A percentile compares a stretch with the other conserved stretches of the same genome.
Evolutionary conservation across 2,113 vertebrate species (phyloP).

Genomic region (Hiodon alosoides): DNA sequence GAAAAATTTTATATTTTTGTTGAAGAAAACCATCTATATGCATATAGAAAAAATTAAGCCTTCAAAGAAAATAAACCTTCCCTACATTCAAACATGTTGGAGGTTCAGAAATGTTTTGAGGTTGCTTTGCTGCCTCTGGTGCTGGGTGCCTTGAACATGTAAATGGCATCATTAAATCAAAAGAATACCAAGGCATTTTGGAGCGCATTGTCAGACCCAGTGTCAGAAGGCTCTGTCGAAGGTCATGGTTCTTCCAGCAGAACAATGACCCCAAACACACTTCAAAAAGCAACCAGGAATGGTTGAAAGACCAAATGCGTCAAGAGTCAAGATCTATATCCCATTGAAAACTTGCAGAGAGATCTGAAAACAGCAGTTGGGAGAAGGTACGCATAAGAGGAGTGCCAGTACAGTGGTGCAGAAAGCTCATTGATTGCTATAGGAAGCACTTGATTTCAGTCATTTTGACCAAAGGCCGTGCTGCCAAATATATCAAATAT

Average conservation of each 20-base stretch:
- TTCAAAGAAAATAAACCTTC: neutral
- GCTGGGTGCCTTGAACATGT: neutral
- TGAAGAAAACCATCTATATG: neutral
- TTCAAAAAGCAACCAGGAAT: slow-evolving; percentile 6
- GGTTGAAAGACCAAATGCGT: neutral
- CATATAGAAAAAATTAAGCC: neutral
- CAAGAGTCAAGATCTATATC: neutral
- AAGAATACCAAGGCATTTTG: neutral
- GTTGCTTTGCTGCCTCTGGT: neutral
- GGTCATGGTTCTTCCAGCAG: neutral
- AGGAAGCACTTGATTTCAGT: neutral
- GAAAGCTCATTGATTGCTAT: neutral
- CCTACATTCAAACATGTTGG: neutral
- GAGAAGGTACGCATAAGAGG: neutral
- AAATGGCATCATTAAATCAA: neutral
- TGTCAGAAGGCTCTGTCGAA: neutral
- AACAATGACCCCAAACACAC: neutral
- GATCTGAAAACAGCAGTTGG: slow-evolving; percentile 13
- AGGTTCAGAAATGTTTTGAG: neutral
- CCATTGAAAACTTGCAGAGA: slow-evolving; percentile 7
- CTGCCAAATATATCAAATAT: too few species aligned
- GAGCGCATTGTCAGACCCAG: neutral
- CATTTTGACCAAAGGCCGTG: neutral
- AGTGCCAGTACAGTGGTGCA: neutral
- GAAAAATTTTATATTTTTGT: too few species aligned